Evolutionary conservation across 2,113 vertebrate genomes (phyloP).

Genomic region (Dasyornis broadbenti): DNA sequence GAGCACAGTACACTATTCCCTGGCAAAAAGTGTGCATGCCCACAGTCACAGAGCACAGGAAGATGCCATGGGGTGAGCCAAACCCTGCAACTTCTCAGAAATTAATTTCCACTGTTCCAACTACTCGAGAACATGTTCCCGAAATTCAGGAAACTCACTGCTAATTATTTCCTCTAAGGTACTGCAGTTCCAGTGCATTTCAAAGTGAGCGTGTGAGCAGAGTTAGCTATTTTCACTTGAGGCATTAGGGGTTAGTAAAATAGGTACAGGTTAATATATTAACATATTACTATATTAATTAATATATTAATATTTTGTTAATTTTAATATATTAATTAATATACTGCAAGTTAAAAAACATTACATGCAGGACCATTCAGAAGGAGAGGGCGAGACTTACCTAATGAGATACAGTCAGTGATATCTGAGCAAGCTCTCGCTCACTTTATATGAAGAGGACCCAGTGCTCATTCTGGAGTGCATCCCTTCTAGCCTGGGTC

Average conservation of each 20-base stretch:
- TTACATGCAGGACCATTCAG: background rate
- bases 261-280: background rate
- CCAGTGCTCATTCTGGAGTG: background rate
- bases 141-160: background rate
- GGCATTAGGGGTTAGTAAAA: background rate
- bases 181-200: background rate
- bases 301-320: too few relatives aligned
- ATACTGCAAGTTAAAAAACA: background rate
- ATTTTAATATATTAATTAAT: background rate
- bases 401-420: background rate
- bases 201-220: background rate
- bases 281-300: too few relatives aligned
- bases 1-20: background rate
- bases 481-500: background rate
- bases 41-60: background rate
- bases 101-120: background rate
- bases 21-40: background rate
- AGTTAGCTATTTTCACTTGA: background rate
- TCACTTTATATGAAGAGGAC: background rate
- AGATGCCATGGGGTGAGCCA: background rate
- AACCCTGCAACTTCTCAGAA: slow-evolving; percentile 7
- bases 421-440: background rate
- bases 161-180: slow-evolving; percentile 11
- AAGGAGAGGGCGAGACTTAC: background rate
- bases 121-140: background rate